A percentile compares a stretch with the other conserved stretches of the same genome.
Conservation (phyloP, 2,113 vertebrate species). For the Nothocercus nigrocapillus region DNA sequence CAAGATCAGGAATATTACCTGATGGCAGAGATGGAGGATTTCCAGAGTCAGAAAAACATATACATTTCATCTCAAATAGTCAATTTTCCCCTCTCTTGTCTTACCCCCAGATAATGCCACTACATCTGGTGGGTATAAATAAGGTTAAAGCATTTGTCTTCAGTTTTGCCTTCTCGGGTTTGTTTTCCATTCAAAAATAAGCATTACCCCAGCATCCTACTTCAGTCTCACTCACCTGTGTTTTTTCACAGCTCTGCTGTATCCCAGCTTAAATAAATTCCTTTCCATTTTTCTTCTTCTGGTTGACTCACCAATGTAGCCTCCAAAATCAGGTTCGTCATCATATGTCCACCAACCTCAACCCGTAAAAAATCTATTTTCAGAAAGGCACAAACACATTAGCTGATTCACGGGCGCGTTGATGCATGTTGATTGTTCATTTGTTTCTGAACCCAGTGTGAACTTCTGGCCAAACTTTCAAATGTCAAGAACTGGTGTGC, state of each 20-base stretch:
- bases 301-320: background rate
- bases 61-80: background rate
- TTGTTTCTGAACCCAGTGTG: background rate
- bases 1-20: background rate
- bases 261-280: background rate
- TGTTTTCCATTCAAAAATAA: background rate
- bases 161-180: background rate
- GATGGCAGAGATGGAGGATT: background rate
- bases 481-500: background rate
- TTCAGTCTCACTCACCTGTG: background rate
- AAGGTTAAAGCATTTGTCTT: background rate
- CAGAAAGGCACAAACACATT: background rate
- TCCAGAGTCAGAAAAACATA: background rate
- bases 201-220: background rate
- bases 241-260: rapidly evolving
- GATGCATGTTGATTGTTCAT: background rate
- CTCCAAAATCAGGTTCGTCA: background rate
- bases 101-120: background rate
- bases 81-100: background rate
- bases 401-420: background rate
- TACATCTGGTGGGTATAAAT: background rate
- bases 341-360: background rate
- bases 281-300: background rate
- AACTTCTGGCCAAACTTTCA: constrained; percentile 28
- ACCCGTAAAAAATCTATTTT: background rate